Base-by-base conservation (phyloP, 2,113 vertebrate genomes). In the Ptychochromis oligacanthus region DNA sequence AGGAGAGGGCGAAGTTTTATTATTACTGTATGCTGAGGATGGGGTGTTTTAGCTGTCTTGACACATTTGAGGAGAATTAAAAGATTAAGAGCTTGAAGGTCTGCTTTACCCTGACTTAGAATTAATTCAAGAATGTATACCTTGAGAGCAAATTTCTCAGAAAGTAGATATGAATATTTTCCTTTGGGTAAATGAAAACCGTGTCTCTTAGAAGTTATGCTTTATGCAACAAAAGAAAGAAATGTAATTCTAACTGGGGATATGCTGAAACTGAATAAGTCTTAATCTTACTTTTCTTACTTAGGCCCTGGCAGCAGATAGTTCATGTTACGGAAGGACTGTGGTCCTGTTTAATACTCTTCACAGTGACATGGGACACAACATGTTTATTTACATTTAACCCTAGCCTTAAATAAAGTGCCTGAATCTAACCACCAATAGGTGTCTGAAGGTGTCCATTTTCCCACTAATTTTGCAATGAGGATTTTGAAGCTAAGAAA, bases 41-140 rank as follows among this genome's bases (percentile, higher is more conserved):
- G 67, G n/a, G 11, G 11, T 0, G 26, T 31, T n/a, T 22, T 9
- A 40, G 15, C 6, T 1, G 10, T 22, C 46, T 4, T 8, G 2
- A 7, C 31, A 38, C 3, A 0, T 43, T 72, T 2, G 7, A 54
- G 26, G 65, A 18, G 65, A 72, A 31, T 72, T 54, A 52, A 72
- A 18, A 31, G 11, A 31, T 72, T 54, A 52, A 72, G 26, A 31
- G 11, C 46, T 72, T 1, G 11, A 2, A 2, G 26, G 17, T 18
- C 26, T 1, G 11, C 67, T 0, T 18, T 14, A 54, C 26, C 52
- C 43, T 52, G 65, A n/a, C 46, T 52, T 46, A 7, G 67, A 52
- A 31, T 20, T 31, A 2, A 72, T 9, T 72, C 13, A 28, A 72
- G 46, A n/a, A 3, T 34, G 67, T 34, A 54, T 43, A 52, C 65